A percentile compares a stretch with the other conserved stretches of the same genome.
These are phyloP conservation scores for Drosophila auraria DNA, from an alignment of 1,140 invertebrate species.

Conservation along the genomic window DNA sequence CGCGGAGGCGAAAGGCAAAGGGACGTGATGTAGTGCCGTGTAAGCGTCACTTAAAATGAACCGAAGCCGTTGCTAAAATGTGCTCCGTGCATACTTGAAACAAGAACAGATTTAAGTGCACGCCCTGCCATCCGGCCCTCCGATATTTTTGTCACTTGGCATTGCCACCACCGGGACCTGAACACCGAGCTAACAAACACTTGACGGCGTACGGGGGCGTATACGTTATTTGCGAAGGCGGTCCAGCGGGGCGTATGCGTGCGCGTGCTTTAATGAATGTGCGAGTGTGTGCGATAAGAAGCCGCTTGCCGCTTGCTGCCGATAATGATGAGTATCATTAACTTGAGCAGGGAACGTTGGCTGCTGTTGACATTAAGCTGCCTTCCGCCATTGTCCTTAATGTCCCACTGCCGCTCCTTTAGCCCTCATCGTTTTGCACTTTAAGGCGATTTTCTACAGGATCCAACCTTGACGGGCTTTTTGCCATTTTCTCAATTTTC, in stretches of 20 bases:
- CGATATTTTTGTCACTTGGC: constrained; percentile 77
- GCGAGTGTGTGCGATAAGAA: constrained; percentile 57
- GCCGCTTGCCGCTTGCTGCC: constrained; percentile 22
- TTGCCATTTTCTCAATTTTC: constrained; percentile 36
- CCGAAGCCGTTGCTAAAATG: constrained; percentile 69
- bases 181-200: constrained; percentile 62
- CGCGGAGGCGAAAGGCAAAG: background rate
- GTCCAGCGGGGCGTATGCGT: constrained; percentile 52
- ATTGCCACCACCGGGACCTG: constrained; percentile 16
- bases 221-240: constrained; percentile 64
- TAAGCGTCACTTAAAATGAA: constrained; percentile 77
- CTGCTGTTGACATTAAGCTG: constrained; percentile 67
- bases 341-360: constrained; percentile 44
- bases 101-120: constrained; percentile 79
- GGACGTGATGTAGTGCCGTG: constrained; percentile 63
- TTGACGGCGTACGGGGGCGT: constrained; percentile 55
- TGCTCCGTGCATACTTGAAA: constrained; percentile 69
- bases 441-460: constrained; percentile 58
- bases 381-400: constrained; percentile 39
- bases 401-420: background rate
- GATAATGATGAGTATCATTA: constrained; percentile 82
- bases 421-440: constrained; percentile 54
- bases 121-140: constrained; percentile 8
- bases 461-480: constrained; percentile 59
- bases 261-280: constrained; percentile 74